phyloP scores from a whole-genome alignment of 2,113 vertebrate species.

The Tupaia tana region DNA sequence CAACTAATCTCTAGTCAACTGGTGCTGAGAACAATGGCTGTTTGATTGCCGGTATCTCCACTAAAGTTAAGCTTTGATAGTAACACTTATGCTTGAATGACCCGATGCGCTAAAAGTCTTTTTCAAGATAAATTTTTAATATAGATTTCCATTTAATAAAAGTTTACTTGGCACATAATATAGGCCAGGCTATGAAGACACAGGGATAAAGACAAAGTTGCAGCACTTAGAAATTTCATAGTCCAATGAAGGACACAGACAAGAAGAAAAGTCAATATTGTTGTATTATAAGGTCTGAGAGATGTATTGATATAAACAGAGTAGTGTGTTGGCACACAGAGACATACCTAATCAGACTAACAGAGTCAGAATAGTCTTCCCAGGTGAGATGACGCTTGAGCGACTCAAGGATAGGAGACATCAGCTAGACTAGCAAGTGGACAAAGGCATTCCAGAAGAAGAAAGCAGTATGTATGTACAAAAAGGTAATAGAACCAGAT shows the following conservation, averaged over 20 bases:
- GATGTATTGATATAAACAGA: not conserved
- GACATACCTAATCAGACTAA: not conserved
- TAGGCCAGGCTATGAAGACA: not conserved
- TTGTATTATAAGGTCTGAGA: not conserved
- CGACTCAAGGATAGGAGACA: not conserved
- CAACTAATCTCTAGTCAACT: not conserved
- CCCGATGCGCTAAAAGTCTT: constrained; percentile 62
- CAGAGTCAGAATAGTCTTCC: not conserved
- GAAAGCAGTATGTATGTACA: not conserved
- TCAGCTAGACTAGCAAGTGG: not conserved
- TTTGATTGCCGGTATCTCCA: constrained; percentile 55
- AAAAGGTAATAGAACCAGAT: not conserved
- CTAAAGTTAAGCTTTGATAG: constrained; percentile 2
- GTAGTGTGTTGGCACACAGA: not conserved
- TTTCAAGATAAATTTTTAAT: constrained; percentile 66
- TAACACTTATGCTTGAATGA: constrained; percentile 51
- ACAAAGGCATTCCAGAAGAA: not conserved
- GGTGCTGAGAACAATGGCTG: not conserved
- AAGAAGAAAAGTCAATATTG: not conserved
- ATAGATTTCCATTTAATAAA: constrained; percentile 52
- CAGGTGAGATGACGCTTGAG: not conserved
- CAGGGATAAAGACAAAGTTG: not conserved
- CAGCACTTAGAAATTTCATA: not conserved
- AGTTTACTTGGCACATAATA: not conserved
- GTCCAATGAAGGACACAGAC: not conserved